Evolutionary conservation across 2,888 invertebrate species (phyloP), one percentile per base, ranked within the genome.

Genomic region (Craniophora ligustri): DNA sequence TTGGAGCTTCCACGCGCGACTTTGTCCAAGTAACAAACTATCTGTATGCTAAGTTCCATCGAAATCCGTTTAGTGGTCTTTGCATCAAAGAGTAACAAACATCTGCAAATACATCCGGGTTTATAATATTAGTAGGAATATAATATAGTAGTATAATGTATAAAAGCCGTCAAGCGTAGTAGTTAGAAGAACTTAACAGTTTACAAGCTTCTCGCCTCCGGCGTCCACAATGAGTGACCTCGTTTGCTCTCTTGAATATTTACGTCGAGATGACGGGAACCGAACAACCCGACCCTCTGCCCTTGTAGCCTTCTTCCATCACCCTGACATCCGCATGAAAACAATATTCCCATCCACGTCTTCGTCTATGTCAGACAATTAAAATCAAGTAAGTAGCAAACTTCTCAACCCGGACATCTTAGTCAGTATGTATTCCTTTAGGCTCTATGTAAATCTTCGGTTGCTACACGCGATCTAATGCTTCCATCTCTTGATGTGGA

Each of bases 181-280:
- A 44, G n/a, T n/a, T n/a, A n/a, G 31, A 31, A 40, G 21, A 44
- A 50, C 10, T 16, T 2, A 10, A 19, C 39, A 61, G 44, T 36
- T 31, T 45, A 55, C 47, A 36, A 62, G 44, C 67, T 23, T 42
- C 23, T 39, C 39, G 67, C 55, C 63, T 44, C 32, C 23, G 47
- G 62, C 68, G 39, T 28, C 39, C 35, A 67, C 63, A 63, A 47
- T 67, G 54, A 53, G 19, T 41, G 63, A 63, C 68, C 63, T 30
- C 68, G 32, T 63, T 63, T 30, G 63, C 42, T 47, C 63, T 39
- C 63, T 67, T 67, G 63, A 67, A 67, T 63, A 63, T 63, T 54
- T 40, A 63, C 63, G 68, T 26, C 47, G 42, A 63, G 68, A 67
- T 63, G 63, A 63, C 62, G 41, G 30, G 62, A 53, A 30, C 14